phyloP scores from a whole-genome alignment of 1,140 invertebrate genomes.

The Eueides isabella region DNA sequence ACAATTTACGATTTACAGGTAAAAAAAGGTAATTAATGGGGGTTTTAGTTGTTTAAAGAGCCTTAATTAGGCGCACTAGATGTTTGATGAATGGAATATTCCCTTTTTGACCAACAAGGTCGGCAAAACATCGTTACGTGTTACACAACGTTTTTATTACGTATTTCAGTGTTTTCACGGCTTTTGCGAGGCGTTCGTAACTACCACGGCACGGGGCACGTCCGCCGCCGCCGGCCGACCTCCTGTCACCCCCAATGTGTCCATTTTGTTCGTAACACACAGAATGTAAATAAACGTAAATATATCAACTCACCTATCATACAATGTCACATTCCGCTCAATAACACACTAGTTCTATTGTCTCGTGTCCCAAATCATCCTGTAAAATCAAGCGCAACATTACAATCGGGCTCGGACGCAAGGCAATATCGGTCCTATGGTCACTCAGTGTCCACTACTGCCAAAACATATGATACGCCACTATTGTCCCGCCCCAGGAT shows the following conservation, averaged over 20 bases:
- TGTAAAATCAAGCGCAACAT: slow-evolving; percentile 77
- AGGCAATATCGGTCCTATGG: slow-evolving; percentile 78
- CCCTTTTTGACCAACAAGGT: slow-evolving; percentile 59
- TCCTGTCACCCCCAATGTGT: slow-evolving; percentile 63
- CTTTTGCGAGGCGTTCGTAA: slow-evolving; percentile 29
- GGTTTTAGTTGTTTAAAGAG: neutral
- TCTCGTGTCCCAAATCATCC: slow-evolving; percentile 74
- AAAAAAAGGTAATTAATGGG: neutral
- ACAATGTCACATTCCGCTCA: slow-evolving; percentile 82
- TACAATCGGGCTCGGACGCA: slow-evolving; percentile 74
- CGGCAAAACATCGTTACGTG: slow-evolving; percentile 63
- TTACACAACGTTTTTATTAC: slow-evolving; percentile 69
- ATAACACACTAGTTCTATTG: slow-evolving; percentile 75
- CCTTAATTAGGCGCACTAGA: slow-evolving; percentile 15
- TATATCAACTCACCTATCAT: slow-evolving; percentile 76
- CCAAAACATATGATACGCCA: slow-evolving; percentile 81
- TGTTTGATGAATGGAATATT: slow-evolving; percentile 47
- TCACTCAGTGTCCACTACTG: slow-evolving; percentile 72
- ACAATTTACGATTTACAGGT: neutral
- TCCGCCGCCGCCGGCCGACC: slow-evolving; percentile 57
- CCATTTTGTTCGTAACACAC: slow-evolving; percentile 69
- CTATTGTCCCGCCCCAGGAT: slow-evolving; percentile 66
- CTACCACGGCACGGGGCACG: slow-evolving; percentile 45
- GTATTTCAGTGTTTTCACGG: slow-evolving; percentile 40
- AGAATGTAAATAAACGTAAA: slow-evolving; percentile 78